Evolutionary conservation across 1,140 invertebrate genomes (phyloP).

Genomic region (Saccostrea cuccullata): DNA sequence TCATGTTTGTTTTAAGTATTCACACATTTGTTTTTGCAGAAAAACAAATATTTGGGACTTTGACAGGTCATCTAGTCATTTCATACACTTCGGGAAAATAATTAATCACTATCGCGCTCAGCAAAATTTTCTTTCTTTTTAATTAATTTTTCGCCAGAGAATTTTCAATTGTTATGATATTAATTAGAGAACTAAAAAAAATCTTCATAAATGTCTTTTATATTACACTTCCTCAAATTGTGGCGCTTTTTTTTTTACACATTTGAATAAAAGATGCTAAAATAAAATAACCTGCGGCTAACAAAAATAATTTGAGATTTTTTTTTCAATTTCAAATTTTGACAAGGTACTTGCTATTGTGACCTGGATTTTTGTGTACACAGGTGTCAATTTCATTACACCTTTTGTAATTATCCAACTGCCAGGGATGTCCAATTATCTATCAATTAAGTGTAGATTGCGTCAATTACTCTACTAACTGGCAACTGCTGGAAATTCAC

Average conservation of each 20-base stretch:
- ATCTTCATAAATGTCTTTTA: too few species aligned
- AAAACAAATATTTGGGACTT: conserved; percentile 17
- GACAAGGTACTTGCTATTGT: conserved; percentile 3
- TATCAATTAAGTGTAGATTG: conserved; percentile 32
- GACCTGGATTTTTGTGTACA: background rate
- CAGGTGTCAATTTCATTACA: conserved; percentile 29
- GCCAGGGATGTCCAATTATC: conserved; percentile 32
- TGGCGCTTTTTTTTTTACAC: too few species aligned
- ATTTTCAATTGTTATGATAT: too few species aligned
- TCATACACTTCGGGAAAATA: background rate
- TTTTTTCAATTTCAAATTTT: background rate
- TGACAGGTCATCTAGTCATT: background rate
- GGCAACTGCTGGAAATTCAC: conserved; percentile 23
- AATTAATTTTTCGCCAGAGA: background rate
- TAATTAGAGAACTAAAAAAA: too few species aligned
- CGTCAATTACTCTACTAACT: background rate
- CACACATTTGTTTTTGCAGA: conserved; percentile 15
- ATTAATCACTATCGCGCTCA: background rate
- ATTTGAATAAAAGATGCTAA: too few species aligned
- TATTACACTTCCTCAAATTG: too few species aligned
- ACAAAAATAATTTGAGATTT: background rate
- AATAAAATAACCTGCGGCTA: too few species aligned
- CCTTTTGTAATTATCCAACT: conserved; percentile 11
- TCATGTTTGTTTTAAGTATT: conserved; percentile 7
- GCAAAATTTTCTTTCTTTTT: background rate